phyloP scores from a whole-genome alignment of 2,888 invertebrate genomes.

The Ennomos erosarius region DNA sequence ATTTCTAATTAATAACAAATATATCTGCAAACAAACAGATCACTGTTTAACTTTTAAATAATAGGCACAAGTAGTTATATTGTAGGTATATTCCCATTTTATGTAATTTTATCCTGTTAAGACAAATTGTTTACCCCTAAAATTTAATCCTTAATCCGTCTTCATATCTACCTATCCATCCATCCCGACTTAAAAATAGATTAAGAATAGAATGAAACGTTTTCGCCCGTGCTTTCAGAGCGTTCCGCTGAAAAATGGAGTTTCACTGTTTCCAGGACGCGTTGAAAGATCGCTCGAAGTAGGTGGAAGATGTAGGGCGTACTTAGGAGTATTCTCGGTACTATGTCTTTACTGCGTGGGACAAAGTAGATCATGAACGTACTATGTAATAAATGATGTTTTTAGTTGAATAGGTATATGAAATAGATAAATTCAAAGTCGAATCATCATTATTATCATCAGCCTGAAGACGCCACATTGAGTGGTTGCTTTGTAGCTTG shows the following conservation, averaged over 20 bases:
- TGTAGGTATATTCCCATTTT: no score
- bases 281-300: constrained; percentile 30
- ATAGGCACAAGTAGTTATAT: no score
- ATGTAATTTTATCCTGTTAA: no score
- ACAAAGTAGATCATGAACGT: constrained; percentile 2
- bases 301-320: constrained; percentile 18
- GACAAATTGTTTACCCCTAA: no score
- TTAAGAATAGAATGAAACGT: constrained; percentile 31
- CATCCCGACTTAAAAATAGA: constrained; percentile 24
- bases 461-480: no score
- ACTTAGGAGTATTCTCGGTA: constrained; percentile 16
- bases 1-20: no score
- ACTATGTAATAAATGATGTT: not conserved
- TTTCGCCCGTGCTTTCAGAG: constrained; percentile 32
- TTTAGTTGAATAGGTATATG: no score
- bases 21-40: no score
- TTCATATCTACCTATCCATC: constrained; percentile 11
- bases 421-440: no score
- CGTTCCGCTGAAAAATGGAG: constrained; percentile 35
- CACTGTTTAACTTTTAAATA: no score
- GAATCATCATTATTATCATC: no score
- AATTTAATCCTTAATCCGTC: constrained; percentile 3
- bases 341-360: constrained; percentile 1
- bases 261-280: constrained; percentile 34
- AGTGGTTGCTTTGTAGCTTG: no score